Base-by-base conservation (phyloP, 2,797 vertebrate species). In the Furcifer pardalis region DNA sequence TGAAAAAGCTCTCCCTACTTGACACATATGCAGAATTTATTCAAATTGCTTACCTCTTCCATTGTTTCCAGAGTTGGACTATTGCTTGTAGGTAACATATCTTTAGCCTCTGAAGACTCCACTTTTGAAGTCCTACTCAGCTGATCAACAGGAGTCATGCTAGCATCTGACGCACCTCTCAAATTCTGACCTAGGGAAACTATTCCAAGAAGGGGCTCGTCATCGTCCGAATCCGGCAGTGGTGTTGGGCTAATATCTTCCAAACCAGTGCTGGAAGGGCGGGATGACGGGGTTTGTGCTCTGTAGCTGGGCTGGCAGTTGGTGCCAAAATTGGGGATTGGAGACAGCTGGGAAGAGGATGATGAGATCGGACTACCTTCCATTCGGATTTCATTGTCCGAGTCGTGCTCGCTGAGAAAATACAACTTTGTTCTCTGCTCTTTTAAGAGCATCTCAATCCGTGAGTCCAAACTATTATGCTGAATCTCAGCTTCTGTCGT, bases 401-500 rank as follows among this genome's bases (percentile, higher is more conserved):
- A 99, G 95, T 98, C 98, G n/a, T 97, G 97, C 87, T 98, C 98
- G 0, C 96, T 96, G 23, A 99, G 95, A 94, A 99, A 99, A 44
- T 97, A 98, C 89, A 98, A 94, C 89, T 99, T 99, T 93, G 97
- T 98, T 94, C 97, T 96, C 94, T 98, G 98, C 92, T 98, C 98
- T 95, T 99, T 99, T 87, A 99, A 96, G 89, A 99, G 97, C 99
- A 99, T 99, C 95, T 98, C 98, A 49, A 99, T 99, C 88, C 98
- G 97, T 0, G 99, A 99, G 92, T 99, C 99, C 94, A 99, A 96
- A 95, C 99, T 99, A 94, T 97, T 95, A 8, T 95, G 97, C 66
- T 98, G 97, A 89, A 97, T 97, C 95, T 98, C 97, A 0, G 96
- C 94, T 86, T 99, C 98, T 87, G 96, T 96, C 0, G 97, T 95